A percentile compares a stretch with the other conserved stretches of the same genome.
These are phyloP conservation scores for Cosmorhoe ocellata DNA, from an alignment of 2,888 invertebrate genomes.

Conservation along the genomic window DNA sequence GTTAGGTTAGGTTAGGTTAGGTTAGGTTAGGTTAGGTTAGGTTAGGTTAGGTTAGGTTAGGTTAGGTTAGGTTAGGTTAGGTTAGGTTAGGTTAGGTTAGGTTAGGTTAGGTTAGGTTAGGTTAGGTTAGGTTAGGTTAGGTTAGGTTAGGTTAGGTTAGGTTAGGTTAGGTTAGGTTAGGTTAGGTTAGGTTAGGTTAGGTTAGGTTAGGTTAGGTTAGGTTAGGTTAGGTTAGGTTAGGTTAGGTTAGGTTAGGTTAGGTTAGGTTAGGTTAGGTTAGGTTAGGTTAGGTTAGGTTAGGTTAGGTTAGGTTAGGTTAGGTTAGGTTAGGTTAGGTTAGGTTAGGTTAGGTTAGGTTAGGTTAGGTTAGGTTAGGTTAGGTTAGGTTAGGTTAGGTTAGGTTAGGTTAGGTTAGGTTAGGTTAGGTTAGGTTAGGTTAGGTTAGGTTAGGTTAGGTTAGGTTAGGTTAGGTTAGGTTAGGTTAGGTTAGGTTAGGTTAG, in stretches of 20 bases:
- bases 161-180: constrained; percentile 24
- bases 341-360: constrained; percentile 13
- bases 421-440: constrained; percentile 17
- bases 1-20: constrained; percentile 31
- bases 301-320: constrained; percentile 10
- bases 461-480: constrained; percentile 18
- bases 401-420: constrained; percentile 13
- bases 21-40: constrained; percentile 24
- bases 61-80: constrained; percentile 28
- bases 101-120: constrained; percentile 36
- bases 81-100: constrained; percentile 32
- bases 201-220: constrained; percentile 18
- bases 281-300: constrained; percentile 12
- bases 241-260: constrained; percentile 12
- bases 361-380: constrained; percentile 10
- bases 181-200: constrained; percentile 22
- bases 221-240: constrained; percentile 14
- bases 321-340: constrained; percentile 9
- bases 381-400: constrained; percentile 17
- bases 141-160: constrained; percentile 29
- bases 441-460: constrained; percentile 17
- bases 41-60: constrained; percentile 28
- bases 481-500: constrained; percentile 21
- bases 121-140: constrained; percentile 34
- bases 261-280: constrained; percentile 16